These are phyloP conservation scores for Charadrius vociferus DNA, from an alignment of 2,113 vertebrate species.

Conservation along the genomic window DNA sequence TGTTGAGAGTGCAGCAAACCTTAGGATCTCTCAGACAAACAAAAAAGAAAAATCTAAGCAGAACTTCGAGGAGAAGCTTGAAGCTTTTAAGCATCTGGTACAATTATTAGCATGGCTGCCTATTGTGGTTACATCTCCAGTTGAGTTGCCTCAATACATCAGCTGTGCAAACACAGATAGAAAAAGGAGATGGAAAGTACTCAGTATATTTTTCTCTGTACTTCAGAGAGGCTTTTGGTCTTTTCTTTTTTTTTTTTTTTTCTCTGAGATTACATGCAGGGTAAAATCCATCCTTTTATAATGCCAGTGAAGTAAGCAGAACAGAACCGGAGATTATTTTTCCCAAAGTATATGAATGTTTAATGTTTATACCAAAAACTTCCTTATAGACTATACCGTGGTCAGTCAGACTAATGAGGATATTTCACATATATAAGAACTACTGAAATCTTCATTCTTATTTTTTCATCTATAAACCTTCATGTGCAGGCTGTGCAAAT, in stretches of 20 bases:
- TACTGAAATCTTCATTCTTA: background rate
- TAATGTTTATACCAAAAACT: background rate
- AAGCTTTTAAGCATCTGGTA: background rate
- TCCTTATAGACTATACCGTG: background rate
- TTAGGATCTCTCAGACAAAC: background rate
- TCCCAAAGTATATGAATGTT: background rate
- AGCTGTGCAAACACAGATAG: background rate
- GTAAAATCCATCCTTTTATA: background rate
- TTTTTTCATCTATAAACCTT: background rate
- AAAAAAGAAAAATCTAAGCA: background rate
- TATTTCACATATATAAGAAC: background rate
- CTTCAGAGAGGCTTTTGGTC: background rate
- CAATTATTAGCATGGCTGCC: background rate
- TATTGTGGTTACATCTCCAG: background rate
- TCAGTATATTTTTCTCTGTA: background rate
- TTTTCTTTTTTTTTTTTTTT: no score
- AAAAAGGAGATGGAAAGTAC: background rate
- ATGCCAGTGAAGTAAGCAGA: background rate
- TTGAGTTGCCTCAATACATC: background rate
- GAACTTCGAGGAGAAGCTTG: background rate
- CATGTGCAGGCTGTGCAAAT: background rate
- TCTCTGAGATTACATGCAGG: background rate
- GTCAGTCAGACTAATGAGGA: background rate
- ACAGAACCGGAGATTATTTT: background rate
- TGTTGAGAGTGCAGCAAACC: background rate